A percentile compares a stretch with the other conserved stretches of the same genome.
These are phyloP conservation scores for Cydia strobilella DNA, from an alignment of 1,140 invertebrate genomes.

Conservation along the genomic window DNA sequence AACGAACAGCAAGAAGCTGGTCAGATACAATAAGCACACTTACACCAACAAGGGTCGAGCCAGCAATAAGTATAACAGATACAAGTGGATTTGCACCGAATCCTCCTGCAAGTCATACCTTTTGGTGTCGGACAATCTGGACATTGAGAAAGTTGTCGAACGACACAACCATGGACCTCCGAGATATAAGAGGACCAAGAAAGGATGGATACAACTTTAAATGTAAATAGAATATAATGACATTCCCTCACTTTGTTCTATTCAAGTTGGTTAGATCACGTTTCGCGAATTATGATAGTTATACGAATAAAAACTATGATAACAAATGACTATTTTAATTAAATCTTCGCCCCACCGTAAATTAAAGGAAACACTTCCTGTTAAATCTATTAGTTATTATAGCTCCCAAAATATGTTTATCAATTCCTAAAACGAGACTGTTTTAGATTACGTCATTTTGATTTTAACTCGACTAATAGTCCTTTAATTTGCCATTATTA, in stretches of 20 bases:
- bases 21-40: constrained; percentile 13
- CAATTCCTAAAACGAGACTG: too few species aligned
- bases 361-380: too few species aligned
- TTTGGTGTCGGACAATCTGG: constrained; percentile 5
- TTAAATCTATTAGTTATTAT: too few species aligned
- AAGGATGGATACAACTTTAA: neutral
- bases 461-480: neutral
- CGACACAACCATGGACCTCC: constrained; percentile 2
- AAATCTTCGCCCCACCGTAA: too few species aligned
- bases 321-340: too few species aligned
- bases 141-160: constrained; percentile 24
- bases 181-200: neutral
- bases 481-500: neutral
- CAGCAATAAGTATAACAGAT: neutral
- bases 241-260: too few species aligned
- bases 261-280: too few species aligned
- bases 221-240: neutral
- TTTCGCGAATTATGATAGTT: too few species aligned
- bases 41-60: constrained; percentile 12
- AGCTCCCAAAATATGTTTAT: too few species aligned
- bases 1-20: constrained; percentile 12
- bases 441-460: too few species aligned
- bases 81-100: constrained; percentile 18
- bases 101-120: constrained; percentile 6
- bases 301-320: too few species aligned